Evolutionary conservation across 2,888 invertebrate genomes (phyloP), one percentile per base, ranked within the genome.

Genomic region (Lasioglossum oenotherae): DNA sequence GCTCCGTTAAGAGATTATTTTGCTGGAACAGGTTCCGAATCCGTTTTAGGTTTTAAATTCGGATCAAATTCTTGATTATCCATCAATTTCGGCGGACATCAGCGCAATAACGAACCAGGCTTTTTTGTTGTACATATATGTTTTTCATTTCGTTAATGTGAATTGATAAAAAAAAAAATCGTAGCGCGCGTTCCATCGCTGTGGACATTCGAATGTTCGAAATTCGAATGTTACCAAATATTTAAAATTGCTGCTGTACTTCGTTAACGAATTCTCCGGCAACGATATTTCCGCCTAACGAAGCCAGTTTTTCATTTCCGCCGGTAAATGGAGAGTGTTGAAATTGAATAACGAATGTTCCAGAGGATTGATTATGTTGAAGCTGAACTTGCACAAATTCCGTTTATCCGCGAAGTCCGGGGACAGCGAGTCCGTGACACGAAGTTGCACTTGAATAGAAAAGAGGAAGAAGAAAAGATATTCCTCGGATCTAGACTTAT

Each of bases 401-500:
- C 31, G 31, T 19, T 6, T 8, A 4, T 8, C 8, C 64, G 19
- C 49, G 0, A 31, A 19, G 12, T 1, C 31, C 19, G 64, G 16
- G 8, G 16, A 31, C 64, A 31, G 31, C 31, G 57, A n/a, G 12
- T 4, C 57, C n/a, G 57, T 4, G n/a, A 57, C 57, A 4, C n/a
- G 57, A 64, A 44, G 44, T 76, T 64, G 14, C n/a, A 16, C 64
- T 69, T 4, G 14, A 14, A 4, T 31, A 76, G 46, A 76, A 46
- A 46, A 12, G 12, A 5, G 4, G 16, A 49, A 44, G 44, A 14
- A 44, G 1, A 44, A 44, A 71, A 31, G 31, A 60, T 44, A 19
- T 4, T 53, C 23, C 19, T 31, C 27, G 27, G 12, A 81, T 49
- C 19, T n/a, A 64, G 41, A 69, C 16, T 81, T 31, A 64, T 78